These are phyloP conservation scores for Ispidina picta DNA, from an alignment of 2,797 vertebrate species.

Conservation along the genomic window DNA sequence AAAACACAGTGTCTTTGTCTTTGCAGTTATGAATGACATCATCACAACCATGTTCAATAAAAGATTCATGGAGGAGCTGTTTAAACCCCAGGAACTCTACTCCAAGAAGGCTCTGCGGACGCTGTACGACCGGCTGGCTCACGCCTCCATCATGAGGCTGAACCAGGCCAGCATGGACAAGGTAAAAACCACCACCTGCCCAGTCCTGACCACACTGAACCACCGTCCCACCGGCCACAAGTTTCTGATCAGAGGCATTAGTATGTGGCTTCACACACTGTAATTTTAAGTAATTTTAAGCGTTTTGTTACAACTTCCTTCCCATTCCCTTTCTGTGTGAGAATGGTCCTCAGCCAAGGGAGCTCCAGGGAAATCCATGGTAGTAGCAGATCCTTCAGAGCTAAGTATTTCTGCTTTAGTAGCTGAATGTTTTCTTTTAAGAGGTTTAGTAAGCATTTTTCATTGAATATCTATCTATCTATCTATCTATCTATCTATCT, in stretches of 20 bases:
- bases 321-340: neutral
- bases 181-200: conserved; percentile 72
- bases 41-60: conserved; percentile 98
- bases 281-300: neutral
- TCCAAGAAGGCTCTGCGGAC: conserved; percentile 96
- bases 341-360: neutral
- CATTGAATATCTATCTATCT: neutral
- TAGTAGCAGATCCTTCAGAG: neutral
- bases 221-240: rapidly evolving
- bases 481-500: neutral
- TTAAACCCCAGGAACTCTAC: conserved; percentile 97
- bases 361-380: neutral
- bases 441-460: neutral
- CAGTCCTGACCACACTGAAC: neutral
- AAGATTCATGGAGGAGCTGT: conserved; percentile 95
- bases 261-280: rapidly evolving
- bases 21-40: conserved; percentile 98
- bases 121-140: conserved; percentile 93
- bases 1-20: conserved; percentile 44
- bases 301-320: neutral
- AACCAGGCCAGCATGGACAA: conserved; percentile 99
- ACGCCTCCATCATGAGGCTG: conserved; percentile 97
- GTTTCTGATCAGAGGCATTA: rapidly evolving
- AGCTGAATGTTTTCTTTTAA: neutral
- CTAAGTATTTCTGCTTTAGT: neutral